Percentiles rank a stretch among this genome's conserved stretches.
Evolutionary conservation across 2,113 vertebrate species (phyloP).

Genomic region (Thunnus maccoyii): DNA sequence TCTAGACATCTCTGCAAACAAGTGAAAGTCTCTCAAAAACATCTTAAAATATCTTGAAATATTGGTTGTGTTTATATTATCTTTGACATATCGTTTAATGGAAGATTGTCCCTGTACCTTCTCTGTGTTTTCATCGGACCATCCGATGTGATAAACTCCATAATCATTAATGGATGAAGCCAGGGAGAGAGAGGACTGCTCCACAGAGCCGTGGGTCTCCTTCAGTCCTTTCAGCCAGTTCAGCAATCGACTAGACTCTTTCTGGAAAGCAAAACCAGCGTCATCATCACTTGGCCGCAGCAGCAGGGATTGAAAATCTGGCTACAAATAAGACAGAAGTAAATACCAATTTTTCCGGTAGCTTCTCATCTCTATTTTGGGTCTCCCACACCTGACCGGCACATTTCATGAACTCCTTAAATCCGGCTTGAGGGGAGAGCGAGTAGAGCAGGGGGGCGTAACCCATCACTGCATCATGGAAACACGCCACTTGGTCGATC

Average conservation of each 20-base stretch:
- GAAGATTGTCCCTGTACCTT: constrained; percentile 56
- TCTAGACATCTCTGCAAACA: constrained; percentile 71
- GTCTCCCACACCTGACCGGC: constrained; percentile 79
- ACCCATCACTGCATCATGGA: constrained; percentile 83
- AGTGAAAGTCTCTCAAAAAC: not conserved
- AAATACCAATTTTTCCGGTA: constrained; percentile 80
- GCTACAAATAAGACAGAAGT: fast-evolving
- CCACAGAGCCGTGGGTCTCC: constrained; percentile 86
- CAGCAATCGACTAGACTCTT: constrained; percentile 73
- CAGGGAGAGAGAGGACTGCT: constrained; percentile 83
- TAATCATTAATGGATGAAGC: constrained; percentile 81
- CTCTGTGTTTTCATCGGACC: constrained; percentile 62
- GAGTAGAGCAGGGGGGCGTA: constrained; percentile 82
- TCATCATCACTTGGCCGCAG: not conserved
- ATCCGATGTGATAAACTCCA: constrained; percentile 81
- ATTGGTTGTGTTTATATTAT: fast-evolving
- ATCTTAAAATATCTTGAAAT: not conserved
- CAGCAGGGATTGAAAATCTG: not conserved
- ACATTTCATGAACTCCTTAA: constrained; percentile 71
- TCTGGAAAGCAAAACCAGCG: constrained; percentile 64
- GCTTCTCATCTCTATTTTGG: constrained; percentile 76
- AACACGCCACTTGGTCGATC: constrained; percentile 83
- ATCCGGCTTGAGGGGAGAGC: constrained; percentile 54
- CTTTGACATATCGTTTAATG: not conserved
- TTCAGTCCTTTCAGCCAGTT: constrained; percentile 83